These are phyloP conservation scores for Sander vitreus DNA, from an alignment of 2,113 vertebrate species.

Conservation along the genomic window DNA sequence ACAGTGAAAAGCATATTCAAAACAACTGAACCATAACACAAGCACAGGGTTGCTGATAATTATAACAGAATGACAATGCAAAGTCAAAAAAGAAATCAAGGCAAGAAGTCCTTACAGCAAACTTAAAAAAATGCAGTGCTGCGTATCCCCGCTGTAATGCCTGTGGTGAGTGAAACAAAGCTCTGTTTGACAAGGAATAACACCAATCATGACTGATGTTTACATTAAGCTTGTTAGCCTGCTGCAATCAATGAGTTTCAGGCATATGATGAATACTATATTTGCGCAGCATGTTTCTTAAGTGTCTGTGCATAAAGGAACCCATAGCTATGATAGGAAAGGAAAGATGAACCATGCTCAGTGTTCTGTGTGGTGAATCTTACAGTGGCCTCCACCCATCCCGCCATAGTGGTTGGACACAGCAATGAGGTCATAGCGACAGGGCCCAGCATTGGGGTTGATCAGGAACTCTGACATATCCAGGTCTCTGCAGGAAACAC, in stretches of 20 bases:
- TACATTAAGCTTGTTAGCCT: background rate
- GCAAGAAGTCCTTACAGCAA: background rate
- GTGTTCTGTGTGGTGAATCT: slow-evolving; percentile 67
- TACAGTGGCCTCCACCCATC: slow-evolving; percentile 99
- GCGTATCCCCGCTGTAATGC: background rate
- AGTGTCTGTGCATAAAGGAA: background rate
- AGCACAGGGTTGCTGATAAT: background rate
- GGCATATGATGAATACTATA: background rate
- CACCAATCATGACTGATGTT: background rate
- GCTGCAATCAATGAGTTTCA: background rate
- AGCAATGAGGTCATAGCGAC: slow-evolving; percentile 96
- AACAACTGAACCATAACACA: too few relatives aligned
- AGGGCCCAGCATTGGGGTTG: slow-evolving; percentile 96
- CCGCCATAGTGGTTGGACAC: slow-evolving; percentile 99
- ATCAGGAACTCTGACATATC: slow-evolving; percentile 99
- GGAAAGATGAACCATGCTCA: background rate
- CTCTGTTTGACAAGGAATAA: background rate
- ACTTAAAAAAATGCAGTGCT: background rate
- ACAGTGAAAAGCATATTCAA: background rate
- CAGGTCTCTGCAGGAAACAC: slow-evolving; percentile 87
- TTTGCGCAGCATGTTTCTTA: background rate
- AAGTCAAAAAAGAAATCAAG: background rate
- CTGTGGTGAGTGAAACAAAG: slow-evolving; percentile 1
- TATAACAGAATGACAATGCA: background rate
- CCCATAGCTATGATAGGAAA: background rate